These are phyloP conservation scores for Upupa epops DNA, from an alignment of 2,113 vertebrate species.

Conservation along the genomic window DNA sequence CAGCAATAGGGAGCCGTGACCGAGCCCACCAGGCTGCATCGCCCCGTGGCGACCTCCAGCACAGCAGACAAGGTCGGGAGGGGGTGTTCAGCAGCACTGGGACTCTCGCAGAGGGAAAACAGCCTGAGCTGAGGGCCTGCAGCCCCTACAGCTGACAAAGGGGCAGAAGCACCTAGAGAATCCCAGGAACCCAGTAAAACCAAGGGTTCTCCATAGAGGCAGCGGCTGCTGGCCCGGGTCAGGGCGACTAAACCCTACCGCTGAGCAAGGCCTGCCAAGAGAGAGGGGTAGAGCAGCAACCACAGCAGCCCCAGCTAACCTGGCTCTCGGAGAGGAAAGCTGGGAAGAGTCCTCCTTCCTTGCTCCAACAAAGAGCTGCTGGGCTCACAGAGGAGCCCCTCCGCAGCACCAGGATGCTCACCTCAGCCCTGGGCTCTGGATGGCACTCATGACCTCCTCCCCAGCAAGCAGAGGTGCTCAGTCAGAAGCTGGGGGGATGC, in stretches of 20 bases:
- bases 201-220: too few species aligned
- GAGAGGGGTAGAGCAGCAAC: background rate
- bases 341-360: background rate
- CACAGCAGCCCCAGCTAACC: background rate
- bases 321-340: background rate
- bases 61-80: background rate
- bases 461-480: background rate
- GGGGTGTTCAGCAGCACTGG: background rate
- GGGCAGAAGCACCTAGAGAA: background rate
- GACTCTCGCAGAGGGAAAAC: background rate
- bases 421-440: background rate
- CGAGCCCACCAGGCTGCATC: background rate
- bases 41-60: background rate
- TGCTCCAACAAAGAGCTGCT: background rate
- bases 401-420: background rate
- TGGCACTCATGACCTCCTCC: background rate
- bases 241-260: background rate
- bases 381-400: accelerated
- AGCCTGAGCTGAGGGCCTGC: background rate
- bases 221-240: background rate
- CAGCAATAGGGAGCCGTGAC: background rate
- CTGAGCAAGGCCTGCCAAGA: background rate
- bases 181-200: background rate
- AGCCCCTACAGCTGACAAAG: background rate
- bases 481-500: accelerated